phyloP scores from a whole-genome alignment of 2,113 vertebrate genomes.

The Cyanoderma ruficeps region DNA sequence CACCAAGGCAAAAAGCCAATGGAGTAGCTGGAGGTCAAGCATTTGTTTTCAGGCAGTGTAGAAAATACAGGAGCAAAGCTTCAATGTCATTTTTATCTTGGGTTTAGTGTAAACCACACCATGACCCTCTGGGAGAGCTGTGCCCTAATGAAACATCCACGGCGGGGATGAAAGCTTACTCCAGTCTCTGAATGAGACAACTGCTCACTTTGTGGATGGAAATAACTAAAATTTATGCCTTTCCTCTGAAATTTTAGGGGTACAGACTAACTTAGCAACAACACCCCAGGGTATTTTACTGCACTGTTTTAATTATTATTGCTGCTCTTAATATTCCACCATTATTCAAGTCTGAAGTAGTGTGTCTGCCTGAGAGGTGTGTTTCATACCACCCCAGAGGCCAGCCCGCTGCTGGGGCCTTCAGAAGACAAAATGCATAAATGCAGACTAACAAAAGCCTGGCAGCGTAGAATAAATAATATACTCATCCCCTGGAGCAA shows the following conservation, averaged over 20 bases:
- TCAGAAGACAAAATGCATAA: conserved; percentile 36
- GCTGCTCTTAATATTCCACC: conserved; percentile 18
- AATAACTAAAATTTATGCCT: not conserved
- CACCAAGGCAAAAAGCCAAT: not conserved
- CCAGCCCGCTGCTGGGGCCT: not conserved
- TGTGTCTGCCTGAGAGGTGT: not conserved
- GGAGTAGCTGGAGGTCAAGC: conserved; percentile 8
- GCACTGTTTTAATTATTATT: conserved; percentile 35
- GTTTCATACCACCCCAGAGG: not conserved
- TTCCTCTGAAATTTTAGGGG: conserved; percentile 36
- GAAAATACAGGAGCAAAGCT: conserved; percentile 31
- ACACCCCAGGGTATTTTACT: not conserved
- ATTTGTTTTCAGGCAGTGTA: conserved; percentile 34
- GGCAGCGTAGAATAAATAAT: not conserved
- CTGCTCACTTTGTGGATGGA: not conserved
- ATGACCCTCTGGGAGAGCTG: conserved; percentile 24
- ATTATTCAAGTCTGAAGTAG: not conserved
- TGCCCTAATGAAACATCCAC: not conserved
- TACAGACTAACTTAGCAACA: not conserved
- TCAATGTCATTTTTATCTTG: conserved; percentile 54
- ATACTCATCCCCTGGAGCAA: not conserved
- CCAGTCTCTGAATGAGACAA: not conserved
- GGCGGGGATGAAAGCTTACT: not conserved
- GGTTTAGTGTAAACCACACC: conserved; percentile 48
- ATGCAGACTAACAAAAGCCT: not conserved